Evolutionary conservation across 2,113 vertebrate species (phyloP).

Genomic region (Thamnaconus septentrionalis): DNA sequence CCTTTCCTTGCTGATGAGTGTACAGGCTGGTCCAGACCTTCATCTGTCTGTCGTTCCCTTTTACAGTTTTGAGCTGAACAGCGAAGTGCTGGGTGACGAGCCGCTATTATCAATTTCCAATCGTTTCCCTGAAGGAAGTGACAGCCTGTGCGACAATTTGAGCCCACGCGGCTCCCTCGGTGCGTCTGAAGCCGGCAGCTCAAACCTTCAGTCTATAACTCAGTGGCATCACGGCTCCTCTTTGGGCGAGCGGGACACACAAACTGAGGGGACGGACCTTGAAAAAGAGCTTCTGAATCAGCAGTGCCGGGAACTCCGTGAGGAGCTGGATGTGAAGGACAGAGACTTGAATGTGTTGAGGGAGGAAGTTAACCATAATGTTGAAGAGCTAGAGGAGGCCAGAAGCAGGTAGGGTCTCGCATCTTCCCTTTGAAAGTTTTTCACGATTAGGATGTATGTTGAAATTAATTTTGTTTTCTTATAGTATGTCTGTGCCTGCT

Average conservation of each 20-base stretch:
- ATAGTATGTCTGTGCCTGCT: not conserved
- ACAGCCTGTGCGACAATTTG: not conserved
- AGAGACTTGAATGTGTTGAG: slow-evolving; percentile 63
- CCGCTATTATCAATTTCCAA: slow-evolving; percentile 59
- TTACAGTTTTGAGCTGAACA: slow-evolving; percentile 70
- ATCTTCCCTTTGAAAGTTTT: not conserved
- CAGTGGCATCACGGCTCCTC: slow-evolving; percentile 37
- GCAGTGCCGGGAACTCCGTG: slow-evolving; percentile 69
- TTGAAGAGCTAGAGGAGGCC: slow-evolving; percentile 70
- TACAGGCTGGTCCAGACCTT: not conserved
- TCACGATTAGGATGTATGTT: no score
- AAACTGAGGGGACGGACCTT: slow-evolving; percentile 45
- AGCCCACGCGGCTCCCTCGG: slow-evolving; percentile 2
- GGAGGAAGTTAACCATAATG: slow-evolving; percentile 64
- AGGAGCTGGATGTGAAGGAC: slow-evolving; percentile 73
- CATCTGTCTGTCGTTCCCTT: slow-evolving; percentile 5
- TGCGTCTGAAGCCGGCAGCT: not conserved
- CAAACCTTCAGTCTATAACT: slow-evolving; percentile 5
- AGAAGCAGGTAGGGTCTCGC: slow-evolving; percentile 58
- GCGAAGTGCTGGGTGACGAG: slow-evolving; percentile 64
- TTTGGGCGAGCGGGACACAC: slow-evolving; percentile 27
- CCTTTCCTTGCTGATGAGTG: not conserved
- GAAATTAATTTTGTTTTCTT: not conserved
- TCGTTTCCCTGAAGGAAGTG: slow-evolving; percentile 25
- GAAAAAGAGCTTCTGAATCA: slow-evolving; percentile 66